Evolutionary conservation across 2,888 invertebrate genomes (phyloP), one percentile per base, ranked within the genome.

Genomic region (Coelinius sp.): DNA sequence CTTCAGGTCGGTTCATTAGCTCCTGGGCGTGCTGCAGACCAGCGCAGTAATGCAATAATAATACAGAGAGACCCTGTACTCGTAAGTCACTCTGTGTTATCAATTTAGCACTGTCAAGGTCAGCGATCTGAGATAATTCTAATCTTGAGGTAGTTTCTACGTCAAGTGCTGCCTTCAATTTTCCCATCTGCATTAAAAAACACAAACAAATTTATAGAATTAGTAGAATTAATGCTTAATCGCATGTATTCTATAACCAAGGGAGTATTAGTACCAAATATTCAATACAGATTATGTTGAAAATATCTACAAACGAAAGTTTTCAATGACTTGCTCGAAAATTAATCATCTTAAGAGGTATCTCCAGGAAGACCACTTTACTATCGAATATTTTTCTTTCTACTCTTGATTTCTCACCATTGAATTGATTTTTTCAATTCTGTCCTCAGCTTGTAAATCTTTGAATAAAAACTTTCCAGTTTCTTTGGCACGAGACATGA

Each of bases 21-120:
- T 87, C 92, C 88, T 93, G 91, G 85, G 94, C 93, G 79, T 94
- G 92, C 84, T 98, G 97, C 73, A 98, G 91, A 2, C 97, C 98
- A 2, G 97, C 95, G 88, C 97, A 98, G 88, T 97, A 95, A 88
- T 98, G 97, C 77, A 98, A 89, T 94, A 98, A 95, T 77, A 98
- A 91, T 67, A 98, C 94, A 64, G 97, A 96, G 75, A 98, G 90
- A 0, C 97, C 96, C 88, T 96, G 96, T 6, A 97, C 94, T 82
- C 96, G 93, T 77, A 95, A 93, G 84, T 97, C 97, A 52, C 94
- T 93, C 83, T 93, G 93, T 77, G 81, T 79, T 49, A 86, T 86
- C 77, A 85, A 79, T 75, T 82, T 85, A 24, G 79, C 78, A 74
- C 81, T 84, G 67, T 86, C 84, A 25, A 75, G 66, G 22, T 86